A percentile compares a stretch with the other conserved stretches of the same genome.
These are phyloP conservation scores for Platichthys stellatus DNA, from an alignment of 2,113 vertebrate species.

Conservation along the genomic window DNA sequence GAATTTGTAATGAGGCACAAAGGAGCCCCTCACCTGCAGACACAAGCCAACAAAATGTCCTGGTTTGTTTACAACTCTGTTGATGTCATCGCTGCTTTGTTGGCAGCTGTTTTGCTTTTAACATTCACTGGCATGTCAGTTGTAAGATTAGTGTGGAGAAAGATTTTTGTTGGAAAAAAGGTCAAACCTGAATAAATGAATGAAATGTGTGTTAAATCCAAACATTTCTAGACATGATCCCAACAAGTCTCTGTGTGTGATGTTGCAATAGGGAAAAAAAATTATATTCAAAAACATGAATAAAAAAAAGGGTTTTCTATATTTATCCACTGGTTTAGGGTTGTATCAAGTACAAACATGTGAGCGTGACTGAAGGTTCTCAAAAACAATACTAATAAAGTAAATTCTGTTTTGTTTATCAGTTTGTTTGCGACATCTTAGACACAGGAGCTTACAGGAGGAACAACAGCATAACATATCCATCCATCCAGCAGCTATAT, in stretches of 20 bases:
- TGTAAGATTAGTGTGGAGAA: slow-evolving; percentile 55
- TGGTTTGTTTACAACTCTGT: slow-evolving; percentile 91
- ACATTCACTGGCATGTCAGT: slow-evolving; percentile 39
- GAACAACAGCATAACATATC: background rate
- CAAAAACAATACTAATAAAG: no score
- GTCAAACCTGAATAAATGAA: slow-evolving; percentile 65
- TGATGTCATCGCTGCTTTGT: slow-evolving; percentile 81
- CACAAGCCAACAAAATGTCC: slow-evolving; percentile 87
- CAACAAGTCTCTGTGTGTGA: no score
- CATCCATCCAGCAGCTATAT: background rate
- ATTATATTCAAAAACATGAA: background rate
- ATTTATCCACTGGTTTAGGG: no score
- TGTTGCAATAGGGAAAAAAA: no score
- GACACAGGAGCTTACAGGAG: no score
- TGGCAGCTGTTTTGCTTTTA: slow-evolving; percentile 34
- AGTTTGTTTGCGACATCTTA: no score
- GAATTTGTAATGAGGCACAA: slow-evolving; percentile 92
- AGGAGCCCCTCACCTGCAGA: slow-evolving; percentile 87
- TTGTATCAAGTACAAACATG: no score
- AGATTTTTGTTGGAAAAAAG: slow-evolving; percentile 53
- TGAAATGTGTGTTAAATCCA: background rate
- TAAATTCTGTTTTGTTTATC: no score
- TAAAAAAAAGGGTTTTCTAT: background rate
- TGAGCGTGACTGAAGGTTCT: no score
- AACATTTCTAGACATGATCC: background rate